These are phyloP conservation scores for Leptinotarsa lineolata DNA, from an alignment of 1,140 invertebrate species.

Conservation along the genomic window DNA sequence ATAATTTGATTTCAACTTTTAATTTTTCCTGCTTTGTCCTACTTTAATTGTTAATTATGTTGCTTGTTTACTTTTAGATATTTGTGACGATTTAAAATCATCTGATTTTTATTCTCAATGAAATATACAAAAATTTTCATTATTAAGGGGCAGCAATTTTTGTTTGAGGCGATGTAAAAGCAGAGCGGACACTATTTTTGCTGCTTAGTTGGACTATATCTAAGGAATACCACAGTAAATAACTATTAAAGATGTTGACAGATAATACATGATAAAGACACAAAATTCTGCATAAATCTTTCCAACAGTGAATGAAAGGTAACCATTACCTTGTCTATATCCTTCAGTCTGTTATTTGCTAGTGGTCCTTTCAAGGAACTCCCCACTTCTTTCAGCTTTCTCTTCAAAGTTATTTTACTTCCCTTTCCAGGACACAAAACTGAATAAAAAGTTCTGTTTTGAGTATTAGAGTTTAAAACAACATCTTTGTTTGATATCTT, in stretches of 20 bases:
- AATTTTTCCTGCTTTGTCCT: background rate
- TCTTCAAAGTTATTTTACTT: conserved; percentile 82
- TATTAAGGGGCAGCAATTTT: background rate
- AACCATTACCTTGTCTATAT: conserved; percentile 11
- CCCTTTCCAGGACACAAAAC: conserved; percentile 77
- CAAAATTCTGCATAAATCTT: too few species aligned
- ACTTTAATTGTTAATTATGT: background rate
- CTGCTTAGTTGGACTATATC: too few species aligned
- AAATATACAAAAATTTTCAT: background rate
- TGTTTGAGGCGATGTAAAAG: background rate
- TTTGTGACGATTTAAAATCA: background rate
- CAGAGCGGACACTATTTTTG: background rate
- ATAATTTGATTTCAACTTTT: background rate
- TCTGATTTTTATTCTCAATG: background rate
- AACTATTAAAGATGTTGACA: too few species aligned
- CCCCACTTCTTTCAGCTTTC: conserved; percentile 66
- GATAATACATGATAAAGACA: too few species aligned
- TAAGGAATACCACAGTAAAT: too few species aligned
- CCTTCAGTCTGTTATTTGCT: conserved; percentile 18
- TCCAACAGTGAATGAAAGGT: background rate
- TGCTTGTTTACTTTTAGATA: background rate
- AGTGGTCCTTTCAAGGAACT: conserved; percentile 25
- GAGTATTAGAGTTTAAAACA: conserved; percentile 56
- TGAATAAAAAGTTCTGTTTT: conserved; percentile 75
- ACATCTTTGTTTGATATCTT: conserved; percentile 33